phyloP scores from a whole-genome alignment of 2,113 vertebrate species.

The Grammomys dolichurus region DNA sequence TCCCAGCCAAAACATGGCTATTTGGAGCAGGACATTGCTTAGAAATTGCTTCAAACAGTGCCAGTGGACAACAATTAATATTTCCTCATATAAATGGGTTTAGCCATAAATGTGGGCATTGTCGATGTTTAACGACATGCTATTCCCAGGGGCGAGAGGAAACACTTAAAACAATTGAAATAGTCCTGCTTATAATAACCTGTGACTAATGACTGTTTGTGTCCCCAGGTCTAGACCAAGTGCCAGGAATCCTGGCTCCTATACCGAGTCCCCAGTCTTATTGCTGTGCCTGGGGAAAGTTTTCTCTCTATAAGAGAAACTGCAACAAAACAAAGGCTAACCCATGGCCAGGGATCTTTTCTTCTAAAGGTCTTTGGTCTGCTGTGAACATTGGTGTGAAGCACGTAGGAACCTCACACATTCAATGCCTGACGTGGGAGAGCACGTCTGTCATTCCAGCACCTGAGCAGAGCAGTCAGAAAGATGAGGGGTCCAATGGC shows the following conservation, averaged over 20 bases:
- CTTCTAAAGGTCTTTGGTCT: background rate
- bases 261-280: no score
- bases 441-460: background rate
- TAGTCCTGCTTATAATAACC: background rate
- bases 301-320: background rate
- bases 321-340: background rate
- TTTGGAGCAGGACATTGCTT: constrained; percentile 10
- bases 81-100: constrained; percentile 42
- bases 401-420: background rate
- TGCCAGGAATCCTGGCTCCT: background rate
- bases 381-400: background rate
- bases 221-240: background rate
- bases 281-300: background rate
- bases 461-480: no score
- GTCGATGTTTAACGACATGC: background rate
- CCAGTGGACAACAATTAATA: constrained; percentile 22
- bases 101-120: background rate
- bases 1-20: background rate
- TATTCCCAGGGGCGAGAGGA: background rate
- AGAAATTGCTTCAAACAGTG: background rate
- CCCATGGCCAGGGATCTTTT: background rate
- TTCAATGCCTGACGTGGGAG: background rate
- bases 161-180: constrained; percentile 58
- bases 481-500: background rate
- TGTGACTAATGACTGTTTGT: background rate